Percentiles rank a stretch among this genome's conserved stretches.
Conservation (phyloP, 37 sponge, comb jelly and placozoan species). For the Bolinopsis microptera region DNA sequence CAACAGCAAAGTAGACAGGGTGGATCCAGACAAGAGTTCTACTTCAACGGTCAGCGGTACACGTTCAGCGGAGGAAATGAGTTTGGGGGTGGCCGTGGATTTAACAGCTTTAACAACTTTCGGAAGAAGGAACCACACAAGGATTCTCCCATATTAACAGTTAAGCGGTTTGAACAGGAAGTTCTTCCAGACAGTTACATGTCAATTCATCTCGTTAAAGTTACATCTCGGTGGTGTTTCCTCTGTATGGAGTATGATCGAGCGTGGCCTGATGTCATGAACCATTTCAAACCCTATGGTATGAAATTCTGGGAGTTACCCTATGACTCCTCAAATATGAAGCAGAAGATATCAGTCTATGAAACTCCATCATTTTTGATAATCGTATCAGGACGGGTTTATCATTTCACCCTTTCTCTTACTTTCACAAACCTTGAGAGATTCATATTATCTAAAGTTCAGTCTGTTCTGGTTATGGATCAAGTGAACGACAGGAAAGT, state of each 20-base stretch:
- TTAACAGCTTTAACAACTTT: background rate
- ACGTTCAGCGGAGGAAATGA: background rate
- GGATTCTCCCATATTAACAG: constrained; percentile 10
- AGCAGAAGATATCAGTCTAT: constrained; percentile 21
- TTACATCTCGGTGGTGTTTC: constrained; percentile 48
- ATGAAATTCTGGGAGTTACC: constrained; percentile 62
- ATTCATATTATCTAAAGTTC: constrained; percentile 18
- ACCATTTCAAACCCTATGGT: constrained; percentile 39
- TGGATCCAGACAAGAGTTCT: background rate
- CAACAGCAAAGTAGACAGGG: background rate
- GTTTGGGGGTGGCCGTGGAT: background rate
- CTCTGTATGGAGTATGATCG: constrained; percentile 40
- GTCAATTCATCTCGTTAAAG: constrained; percentile 29
- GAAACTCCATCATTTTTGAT: constrained; percentile 50
- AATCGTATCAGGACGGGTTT: constrained; percentile 29
- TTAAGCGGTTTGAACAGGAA: constrained; percentile 56
- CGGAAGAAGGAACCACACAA: background rate
- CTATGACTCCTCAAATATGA: constrained; percentile 48
- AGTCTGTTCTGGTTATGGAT: constrained; percentile 4
- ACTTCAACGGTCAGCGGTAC: constrained; percentile 27
- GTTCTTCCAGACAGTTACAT: constrained; percentile 42
- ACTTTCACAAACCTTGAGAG: background rate
- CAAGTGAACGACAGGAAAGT: constrained; percentile 27
- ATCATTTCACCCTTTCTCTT: constrained; percentile 1
- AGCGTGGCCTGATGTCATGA: constrained; percentile 44